Conservation (phyloP, 2,888 invertebrate genomes). For the Dynastes maya region DNA sequence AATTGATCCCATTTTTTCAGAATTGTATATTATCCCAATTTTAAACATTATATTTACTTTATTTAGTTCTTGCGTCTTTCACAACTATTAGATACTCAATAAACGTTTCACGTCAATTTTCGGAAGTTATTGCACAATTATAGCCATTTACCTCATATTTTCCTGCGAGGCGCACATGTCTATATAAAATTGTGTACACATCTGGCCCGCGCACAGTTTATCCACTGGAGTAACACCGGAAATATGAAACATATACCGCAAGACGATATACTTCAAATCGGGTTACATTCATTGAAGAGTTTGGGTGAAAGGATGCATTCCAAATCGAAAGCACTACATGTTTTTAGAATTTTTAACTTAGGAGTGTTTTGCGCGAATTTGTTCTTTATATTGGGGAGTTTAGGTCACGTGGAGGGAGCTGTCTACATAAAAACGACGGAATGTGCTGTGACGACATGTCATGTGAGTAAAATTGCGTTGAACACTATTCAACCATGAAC, state of each 20-base stretch:
- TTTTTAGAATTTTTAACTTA: conserved; percentile 38
- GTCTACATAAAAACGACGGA: conserved; percentile 45
- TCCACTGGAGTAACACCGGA: not conserved
- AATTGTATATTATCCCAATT: no score
- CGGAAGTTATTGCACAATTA: not conserved
- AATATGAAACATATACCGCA: conserved; percentile 37
- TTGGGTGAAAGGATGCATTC: conserved; percentile 40
- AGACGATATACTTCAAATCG: conserved; percentile 43
- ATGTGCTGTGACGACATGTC: conserved; percentile 27
- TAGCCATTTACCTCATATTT: not conserved
- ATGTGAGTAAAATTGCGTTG: conserved; percentile 23
- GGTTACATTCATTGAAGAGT: conserved; percentile 33
- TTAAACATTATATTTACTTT: no score
- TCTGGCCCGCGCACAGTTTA: not conserved
- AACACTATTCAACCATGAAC: not conserved
- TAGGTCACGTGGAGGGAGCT: conserved; percentile 27
- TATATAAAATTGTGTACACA: not conserved
- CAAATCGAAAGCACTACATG: not conserved
- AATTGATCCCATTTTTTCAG: no score
- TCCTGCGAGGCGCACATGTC: not conserved
- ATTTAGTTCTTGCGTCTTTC: no score
- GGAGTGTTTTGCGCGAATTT: conserved; percentile 13
- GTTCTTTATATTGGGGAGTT: conserved; percentile 37
- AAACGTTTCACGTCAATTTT: not conserved
- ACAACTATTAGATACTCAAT: not conserved